Conservation (phyloP, 2,797 vertebrate genomes). For the Helostoma temminkii region DNA sequence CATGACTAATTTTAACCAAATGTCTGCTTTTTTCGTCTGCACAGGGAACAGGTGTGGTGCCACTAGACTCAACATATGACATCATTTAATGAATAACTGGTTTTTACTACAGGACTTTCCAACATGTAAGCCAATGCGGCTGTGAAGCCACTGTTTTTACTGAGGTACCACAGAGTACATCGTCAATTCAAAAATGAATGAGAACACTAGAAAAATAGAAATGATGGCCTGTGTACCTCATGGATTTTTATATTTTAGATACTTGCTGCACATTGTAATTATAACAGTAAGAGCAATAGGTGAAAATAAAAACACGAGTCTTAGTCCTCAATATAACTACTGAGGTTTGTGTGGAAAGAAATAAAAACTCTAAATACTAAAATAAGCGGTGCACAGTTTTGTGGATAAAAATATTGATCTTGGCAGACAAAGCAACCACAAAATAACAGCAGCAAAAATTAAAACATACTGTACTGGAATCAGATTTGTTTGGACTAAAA, state of each 20-base stretch:
- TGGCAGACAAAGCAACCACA: background rate
- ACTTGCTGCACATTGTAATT: background rate
- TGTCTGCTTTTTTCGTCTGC: constrained; percentile 39
- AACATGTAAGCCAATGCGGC: background rate
- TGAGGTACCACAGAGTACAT: background rate
- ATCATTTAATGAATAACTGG: constrained; percentile 41
- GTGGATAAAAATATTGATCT: background rate
- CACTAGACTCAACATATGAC: constrained; percentile 72
- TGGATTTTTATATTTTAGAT: constrained; percentile 1
- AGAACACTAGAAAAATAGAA: background rate
- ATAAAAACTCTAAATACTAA: background rate
- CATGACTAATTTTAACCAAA: constrained; percentile 50
- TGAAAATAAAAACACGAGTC: constrained; percentile 2
- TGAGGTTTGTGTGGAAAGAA: background rate
- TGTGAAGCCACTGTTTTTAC: background rate
- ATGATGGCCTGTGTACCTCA: background rate
- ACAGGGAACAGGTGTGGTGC: constrained; percentile 66
- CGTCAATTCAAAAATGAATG: background rate
- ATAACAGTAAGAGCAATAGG: background rate
- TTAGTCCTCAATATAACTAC: background rate
- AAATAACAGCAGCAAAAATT: background rate
- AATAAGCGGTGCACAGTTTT: background rate
- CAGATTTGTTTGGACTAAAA: constrained; percentile 4
- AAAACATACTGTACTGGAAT: background rate
- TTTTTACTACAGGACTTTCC: constrained; percentile 33